These are phyloP conservation scores for Patagioenas fasciata DNA, from an alignment of 2,113 vertebrate genomes.

Conservation along the genomic window DNA sequence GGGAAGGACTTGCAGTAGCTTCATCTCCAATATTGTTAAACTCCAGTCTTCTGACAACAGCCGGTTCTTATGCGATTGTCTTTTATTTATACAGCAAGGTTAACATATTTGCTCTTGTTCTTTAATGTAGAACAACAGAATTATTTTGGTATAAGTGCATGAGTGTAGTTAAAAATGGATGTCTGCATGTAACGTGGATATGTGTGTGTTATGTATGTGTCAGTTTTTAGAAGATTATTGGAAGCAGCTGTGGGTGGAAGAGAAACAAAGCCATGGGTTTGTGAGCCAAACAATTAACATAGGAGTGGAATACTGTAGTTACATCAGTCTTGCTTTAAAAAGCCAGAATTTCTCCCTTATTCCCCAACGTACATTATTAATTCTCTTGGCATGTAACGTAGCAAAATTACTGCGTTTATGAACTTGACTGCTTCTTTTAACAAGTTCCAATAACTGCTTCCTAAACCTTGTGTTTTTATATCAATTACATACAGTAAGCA, in stretches of 20 bases:
- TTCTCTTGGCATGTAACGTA: slow-evolving; percentile 76
- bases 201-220: neutral
- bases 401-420: slow-evolving; percentile 78
- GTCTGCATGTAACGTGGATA: neutral
- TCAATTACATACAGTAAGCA: slow-evolving; percentile 81
- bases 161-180: neutral
- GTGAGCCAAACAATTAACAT: slow-evolving; percentile 68
- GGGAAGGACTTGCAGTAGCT: neutral
- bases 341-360: slow-evolving; percentile 66
- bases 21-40: neutral
- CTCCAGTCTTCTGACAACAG: neutral
- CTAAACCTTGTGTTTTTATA: slow-evolving; percentile 82
- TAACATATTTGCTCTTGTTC: neutral
- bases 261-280: slow-evolving; percentile 60
- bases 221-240: slow-evolving; percentile 57
- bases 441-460: slow-evolving; percentile 83
- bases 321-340: slow-evolving; percentile 72
- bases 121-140: neutral
- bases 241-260: slow-evolving; percentile 66
- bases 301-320: slow-evolving; percentile 63
- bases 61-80: neutral
- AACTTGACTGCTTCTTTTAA: slow-evolving; percentile 83
- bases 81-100: neutral
- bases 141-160: neutral
- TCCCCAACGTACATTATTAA: slow-evolving; percentile 75